Evolutionary conservation across 2,888 invertebrate genomes (phyloP).

Genomic region (Troides helena): DNA sequence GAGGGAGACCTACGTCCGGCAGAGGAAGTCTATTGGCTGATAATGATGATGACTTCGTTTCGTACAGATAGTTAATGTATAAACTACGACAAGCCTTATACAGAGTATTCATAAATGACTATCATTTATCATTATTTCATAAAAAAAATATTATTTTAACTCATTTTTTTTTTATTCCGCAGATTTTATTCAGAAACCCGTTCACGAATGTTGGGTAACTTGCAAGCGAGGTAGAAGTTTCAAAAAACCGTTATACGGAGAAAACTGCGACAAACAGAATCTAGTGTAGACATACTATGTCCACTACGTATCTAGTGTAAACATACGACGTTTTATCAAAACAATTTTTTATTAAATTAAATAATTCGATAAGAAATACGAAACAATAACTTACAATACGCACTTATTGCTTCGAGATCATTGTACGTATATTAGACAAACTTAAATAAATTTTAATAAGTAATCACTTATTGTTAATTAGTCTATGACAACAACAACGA

Average conservation of each 20-base stretch:
- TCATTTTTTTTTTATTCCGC: background rate
- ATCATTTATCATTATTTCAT: background rate
- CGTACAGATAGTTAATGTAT: too few relatives aligned
- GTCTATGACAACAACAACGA: too few relatives aligned
- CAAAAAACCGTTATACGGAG: conserved; percentile 59
- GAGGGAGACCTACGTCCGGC: too few relatives aligned
- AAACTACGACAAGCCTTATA: too few relatives aligned
- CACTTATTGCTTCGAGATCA: conserved; percentile 77
- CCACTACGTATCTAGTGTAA: too few relatives aligned
- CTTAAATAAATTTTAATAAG: background rate
- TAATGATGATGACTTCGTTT: too few relatives aligned
- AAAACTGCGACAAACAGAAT: conserved; percentile 52
- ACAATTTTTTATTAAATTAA: conserved; percentile 45
- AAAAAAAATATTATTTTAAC: background rate
- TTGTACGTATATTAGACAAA: conserved; percentile 42
- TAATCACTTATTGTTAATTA: background rate
- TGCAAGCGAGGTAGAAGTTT: conserved; percentile 72
- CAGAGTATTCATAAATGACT: background rate
- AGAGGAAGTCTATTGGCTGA: too few relatives aligned
- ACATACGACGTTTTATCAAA: conserved; percentile 28
- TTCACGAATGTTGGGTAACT: conserved; percentile 72
- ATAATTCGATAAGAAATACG: conserved; percentile 38
- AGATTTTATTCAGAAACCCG: conserved; percentile 57
- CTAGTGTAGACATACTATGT: conserved; percentile 39
- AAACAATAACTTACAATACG: conserved; percentile 72